Conservation (phyloP, 2,797 vertebrate species). For the Lepilemur septentrionalis region DNA sequence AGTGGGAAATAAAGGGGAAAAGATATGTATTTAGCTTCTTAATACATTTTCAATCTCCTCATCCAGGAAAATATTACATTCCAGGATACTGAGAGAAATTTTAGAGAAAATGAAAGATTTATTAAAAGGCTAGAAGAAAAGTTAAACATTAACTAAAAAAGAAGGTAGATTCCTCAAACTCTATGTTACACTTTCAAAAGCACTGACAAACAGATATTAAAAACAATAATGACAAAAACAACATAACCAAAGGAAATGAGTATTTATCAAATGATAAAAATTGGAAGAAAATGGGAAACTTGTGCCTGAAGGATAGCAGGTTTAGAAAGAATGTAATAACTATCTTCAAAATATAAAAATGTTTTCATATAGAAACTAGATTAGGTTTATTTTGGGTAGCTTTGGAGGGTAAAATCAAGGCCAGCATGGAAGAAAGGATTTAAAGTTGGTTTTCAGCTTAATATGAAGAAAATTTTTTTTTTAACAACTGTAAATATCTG, state of each 20-base stretch:
- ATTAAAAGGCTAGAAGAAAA: not conserved
- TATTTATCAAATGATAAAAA: not conserved
- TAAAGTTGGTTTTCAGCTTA: not conserved
- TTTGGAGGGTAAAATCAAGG: not conserved
- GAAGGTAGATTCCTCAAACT: not conserved
- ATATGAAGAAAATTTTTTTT: not conserved
- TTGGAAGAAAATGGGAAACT: not conserved
- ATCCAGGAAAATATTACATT: not conserved
- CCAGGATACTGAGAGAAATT: not conserved
- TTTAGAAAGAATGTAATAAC: not conserved
- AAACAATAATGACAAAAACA: not conserved
- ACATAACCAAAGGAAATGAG: not conserved
- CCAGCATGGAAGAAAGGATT: not conserved
- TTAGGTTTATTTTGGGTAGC: not conserved
- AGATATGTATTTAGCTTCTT: not conserved
- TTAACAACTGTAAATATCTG: not conserved
- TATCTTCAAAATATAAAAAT: not conserved
- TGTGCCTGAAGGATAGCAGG: not conserved
- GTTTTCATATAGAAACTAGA: not conserved
- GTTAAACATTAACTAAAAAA: not conserved
- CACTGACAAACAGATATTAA: not conserved
- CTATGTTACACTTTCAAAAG: not conserved
- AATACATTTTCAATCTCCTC: not conserved
- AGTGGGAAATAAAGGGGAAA: not conserved
- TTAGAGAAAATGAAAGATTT: not conserved